Evolutionary conservation across 2,888 invertebrate species (phyloP), one percentile per base, ranked within the genome.

Genomic region (Drosophila falleni): DNA sequence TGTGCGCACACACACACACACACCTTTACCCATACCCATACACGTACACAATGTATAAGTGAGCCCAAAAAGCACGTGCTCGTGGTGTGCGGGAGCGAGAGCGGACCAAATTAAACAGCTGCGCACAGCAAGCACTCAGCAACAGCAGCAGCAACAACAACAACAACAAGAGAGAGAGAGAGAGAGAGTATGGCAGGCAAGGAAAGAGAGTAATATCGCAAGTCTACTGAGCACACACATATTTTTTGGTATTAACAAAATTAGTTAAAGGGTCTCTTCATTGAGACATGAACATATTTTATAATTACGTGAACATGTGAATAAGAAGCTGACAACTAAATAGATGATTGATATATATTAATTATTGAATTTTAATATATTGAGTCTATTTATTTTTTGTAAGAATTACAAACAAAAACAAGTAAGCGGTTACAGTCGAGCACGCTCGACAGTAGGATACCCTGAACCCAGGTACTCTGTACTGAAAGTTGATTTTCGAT

Each of bases 51-150:
- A 2, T 11, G 26, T 1, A 42, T 5, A 15, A 53, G 10, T 51
- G 26, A 29, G 31, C 5, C 11, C 23, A 42, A 39, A 74, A 39
- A 74, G 55, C 60, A 60, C 65, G 56, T 73, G 61, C 41, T 56
- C 29, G 42, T 47, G 42, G 42, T 47, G 42, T 19, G 46, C 33
- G 62, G 13, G 61, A 65, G 46, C 33, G 62, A 10, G 66, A 65
- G 46, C 46, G 51, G 33, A 44, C 39, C 26, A 50, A 47, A n/a
- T 46, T 13, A 16, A n/a, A 19, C 33, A 50, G n/a, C 19, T 51
- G n/a, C 11, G 15, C 23, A 23, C 23, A 23, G n/a, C 31, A 44
- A 44, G 6, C 11, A 16, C 46, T n/a, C 31, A 55, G 15, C 6
- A 44, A 33, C 19, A 44, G n/a, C 6, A 29, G 6, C 29, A 29